Evolutionary conservation across 1,140 invertebrate genomes (phyloP).

Genomic region (Brachionus koreanus): DNA sequence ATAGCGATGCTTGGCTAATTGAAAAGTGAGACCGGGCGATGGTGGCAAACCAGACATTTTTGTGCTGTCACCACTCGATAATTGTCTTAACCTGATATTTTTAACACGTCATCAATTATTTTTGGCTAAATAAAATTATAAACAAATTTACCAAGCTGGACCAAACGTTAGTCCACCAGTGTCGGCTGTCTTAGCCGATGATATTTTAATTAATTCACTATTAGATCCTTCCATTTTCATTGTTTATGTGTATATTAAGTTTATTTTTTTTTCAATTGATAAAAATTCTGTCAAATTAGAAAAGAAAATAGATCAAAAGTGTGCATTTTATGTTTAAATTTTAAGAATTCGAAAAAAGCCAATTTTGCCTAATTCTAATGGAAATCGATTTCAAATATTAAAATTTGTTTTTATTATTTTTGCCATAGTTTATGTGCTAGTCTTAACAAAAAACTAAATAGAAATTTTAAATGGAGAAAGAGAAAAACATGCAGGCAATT

Average conservation of each 20-base stretch:
- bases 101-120: neutral
- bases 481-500: neutral
- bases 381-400: conserved; percentile 18
- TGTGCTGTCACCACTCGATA: conserved; percentile 30
- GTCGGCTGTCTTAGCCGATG: neutral
- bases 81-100: conserved; percentile 26
- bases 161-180: conserved; percentile 39
- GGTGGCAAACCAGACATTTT: conserved; percentile 35
- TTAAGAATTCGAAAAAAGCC: neutral
- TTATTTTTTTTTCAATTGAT: conserved; percentile 4
- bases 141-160: conserved; percentile 33
- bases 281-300: conserved; percentile 30
- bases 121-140: neutral
- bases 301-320: neutral
- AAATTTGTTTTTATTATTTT: conserved; percentile 2
- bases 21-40: conserved; percentile 41
- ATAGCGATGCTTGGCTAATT: conserved; percentile 73
- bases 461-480: neutral
- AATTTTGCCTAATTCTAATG: neutral
- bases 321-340: neutral
- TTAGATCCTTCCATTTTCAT: conserved; percentile 42
- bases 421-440: neutral
- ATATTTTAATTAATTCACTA: conserved; percentile 33
- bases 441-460: neutral
- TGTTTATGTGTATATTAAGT: conserved; percentile 14